Percentiles rank a stretch among this genome's conserved stretches.
Evolutionary conservation across 2,888 invertebrate species (phyloP).

Genomic region (Geotrupes spiniger): DNA sequence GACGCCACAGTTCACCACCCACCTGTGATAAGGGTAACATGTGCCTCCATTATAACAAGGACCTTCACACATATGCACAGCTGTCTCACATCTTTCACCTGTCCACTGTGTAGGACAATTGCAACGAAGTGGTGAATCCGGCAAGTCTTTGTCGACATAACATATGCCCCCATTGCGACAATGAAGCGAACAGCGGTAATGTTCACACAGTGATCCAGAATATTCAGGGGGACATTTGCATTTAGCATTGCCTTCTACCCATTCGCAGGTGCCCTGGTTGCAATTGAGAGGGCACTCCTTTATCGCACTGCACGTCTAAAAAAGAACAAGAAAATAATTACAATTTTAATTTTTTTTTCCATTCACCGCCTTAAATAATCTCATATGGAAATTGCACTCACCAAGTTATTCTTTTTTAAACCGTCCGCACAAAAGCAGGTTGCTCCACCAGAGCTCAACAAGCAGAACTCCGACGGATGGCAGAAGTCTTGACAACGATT

Average conservation of each 20-base stretch:
- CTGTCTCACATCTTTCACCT: constrained; percentile 63
- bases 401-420: constrained; percentile 44
- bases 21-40: constrained; percentile 48
- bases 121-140: constrained; percentile 50
- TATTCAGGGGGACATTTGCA: constrained; percentile 66
- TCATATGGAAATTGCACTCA: constrained; percentile 28
- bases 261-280: constrained; percentile 61
- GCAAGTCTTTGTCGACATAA: constrained; percentile 44
- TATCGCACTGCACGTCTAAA: constrained; percentile 46
- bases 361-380: too few relatives aligned
- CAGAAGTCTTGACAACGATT: constrained; percentile 64
- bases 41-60: constrained; percentile 62
- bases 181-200: constrained; percentile 66
- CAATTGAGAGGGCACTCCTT: constrained; percentile 55
- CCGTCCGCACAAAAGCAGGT: constrained; percentile 48
- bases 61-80: constrained; percentile 56
- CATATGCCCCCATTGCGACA: constrained; percentile 65
- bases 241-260: constrained; percentile 53
- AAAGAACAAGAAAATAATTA: constrained; percentile 53
- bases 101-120: constrained; percentile 63
- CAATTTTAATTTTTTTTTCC: too few relatives aligned
- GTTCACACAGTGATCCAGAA: constrained; percentile 65
- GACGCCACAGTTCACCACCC: constrained; percentile 13
- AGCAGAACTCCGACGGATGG: constrained; percentile 61
- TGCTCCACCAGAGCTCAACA: constrained; percentile 43